Evolutionary conservation across 2,888 invertebrate genomes (phyloP).

Genomic region (Nemoura dubitans): DNA sequence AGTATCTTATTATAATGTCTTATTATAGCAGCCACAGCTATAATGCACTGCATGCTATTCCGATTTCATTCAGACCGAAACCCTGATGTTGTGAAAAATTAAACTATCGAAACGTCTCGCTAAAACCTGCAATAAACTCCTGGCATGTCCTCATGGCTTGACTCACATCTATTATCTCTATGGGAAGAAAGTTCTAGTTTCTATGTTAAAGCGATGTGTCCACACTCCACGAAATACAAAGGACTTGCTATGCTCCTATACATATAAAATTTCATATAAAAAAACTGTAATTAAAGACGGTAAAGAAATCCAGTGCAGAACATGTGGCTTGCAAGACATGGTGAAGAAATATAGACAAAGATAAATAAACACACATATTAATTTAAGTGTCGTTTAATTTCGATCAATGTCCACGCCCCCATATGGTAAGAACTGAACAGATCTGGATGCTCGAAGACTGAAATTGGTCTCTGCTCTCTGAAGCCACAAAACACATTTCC

Average conservation of each 20-base stretch:
- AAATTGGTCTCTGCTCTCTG: no score
- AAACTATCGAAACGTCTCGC: neutral
- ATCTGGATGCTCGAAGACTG: neutral
- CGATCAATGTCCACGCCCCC: neutral
- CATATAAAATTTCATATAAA: neutral
- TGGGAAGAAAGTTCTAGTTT: slow-evolving; percentile 12
- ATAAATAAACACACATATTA: neutral
- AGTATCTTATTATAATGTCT: neutral
- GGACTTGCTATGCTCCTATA: neutral
- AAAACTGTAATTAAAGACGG: neutral
- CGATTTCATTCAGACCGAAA: no score
- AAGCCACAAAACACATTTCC: no score
- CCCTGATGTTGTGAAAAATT: neutral
- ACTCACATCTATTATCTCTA: slow-evolving; percentile 4
- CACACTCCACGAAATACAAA: neutral
- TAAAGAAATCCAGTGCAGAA: slow-evolving; percentile 7
- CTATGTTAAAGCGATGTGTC: neutral
- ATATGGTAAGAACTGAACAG: neutral
- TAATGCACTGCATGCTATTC: neutral
- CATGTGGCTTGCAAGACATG: neutral
- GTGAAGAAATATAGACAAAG: neutral
- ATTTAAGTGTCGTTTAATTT: neutral
- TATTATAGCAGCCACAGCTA: neutral
- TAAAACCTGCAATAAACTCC: neutral
- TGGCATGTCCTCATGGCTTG: neutral